These are phyloP conservation scores for Cydia fagiglandana DNA, from an alignment of 1,140 invertebrate genomes.

Conservation along the genomic window DNA sequence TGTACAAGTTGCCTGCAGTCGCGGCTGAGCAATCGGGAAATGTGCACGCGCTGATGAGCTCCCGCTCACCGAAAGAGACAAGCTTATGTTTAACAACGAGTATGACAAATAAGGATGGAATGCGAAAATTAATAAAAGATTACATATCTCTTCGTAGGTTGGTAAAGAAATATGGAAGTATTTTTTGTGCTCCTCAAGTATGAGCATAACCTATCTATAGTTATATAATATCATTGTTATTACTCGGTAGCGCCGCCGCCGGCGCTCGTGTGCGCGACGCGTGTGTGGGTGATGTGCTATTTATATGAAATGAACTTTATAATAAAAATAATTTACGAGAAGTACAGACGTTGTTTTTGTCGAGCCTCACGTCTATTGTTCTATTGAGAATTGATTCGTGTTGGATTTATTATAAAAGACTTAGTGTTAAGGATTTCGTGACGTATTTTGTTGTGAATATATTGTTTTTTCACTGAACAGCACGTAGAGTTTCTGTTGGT, in stretches of 20 bases:
- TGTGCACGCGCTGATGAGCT: too few species aligned
- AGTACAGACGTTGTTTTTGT: constrained; percentile 64
- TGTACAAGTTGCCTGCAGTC: too few species aligned
- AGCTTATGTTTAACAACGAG: too few species aligned
- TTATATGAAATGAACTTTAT: constrained; percentile 78
- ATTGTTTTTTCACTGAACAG: constrained; percentile 36
- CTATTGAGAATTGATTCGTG: constrained; percentile 37
- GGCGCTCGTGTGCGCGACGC: constrained; percentile 52
- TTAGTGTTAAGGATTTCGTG: constrained; percentile 34
- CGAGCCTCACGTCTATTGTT: constrained; percentile 35
- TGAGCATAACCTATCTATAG: too few species aligned
- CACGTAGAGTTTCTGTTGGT: constrained; percentile 35
- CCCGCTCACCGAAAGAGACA: too few species aligned
- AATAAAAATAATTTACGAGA: constrained; percentile 76
- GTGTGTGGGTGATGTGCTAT: constrained; percentile 76
- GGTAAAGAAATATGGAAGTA: too few species aligned
- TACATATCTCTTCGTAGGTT: too few species aligned
- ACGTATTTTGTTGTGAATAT: constrained; percentile 40
- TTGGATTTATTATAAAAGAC: constrained; percentile 42
- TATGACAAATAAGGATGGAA: too few species aligned
- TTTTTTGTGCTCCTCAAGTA: too few species aligned
- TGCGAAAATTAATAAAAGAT: too few species aligned
- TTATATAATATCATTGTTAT: too few species aligned
- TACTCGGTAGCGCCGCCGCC: neutral
- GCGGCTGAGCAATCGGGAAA: too few species aligned